Base-by-base conservation (phyloP, 2,113 vertebrate genomes). In the Sisor rabdophorus region DNA sequence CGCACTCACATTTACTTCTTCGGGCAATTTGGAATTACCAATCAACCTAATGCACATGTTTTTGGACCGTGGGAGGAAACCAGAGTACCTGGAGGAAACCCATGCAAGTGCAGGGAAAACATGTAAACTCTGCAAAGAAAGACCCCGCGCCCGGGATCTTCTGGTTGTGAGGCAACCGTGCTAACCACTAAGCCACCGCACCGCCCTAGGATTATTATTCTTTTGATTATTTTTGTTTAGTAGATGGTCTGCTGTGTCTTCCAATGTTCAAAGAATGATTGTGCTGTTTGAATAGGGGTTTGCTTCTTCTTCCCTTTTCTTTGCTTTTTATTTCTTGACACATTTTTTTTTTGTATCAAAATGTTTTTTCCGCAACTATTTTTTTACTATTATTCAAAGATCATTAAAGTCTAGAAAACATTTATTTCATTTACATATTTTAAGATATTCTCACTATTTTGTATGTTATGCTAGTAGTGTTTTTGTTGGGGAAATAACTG, bases 341-440 rank as follows among this genome's bases (percentile, higher is more conserved):
- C 74, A 48, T 56, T n/a, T 76, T 28, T 20, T 24, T 22, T 36
- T n/a, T n/a, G n/a, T 28, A 9, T 2, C 15, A 54, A 15, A 65
- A 54, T 52, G 59, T 50, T 50, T 52, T 50, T 50, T 1, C 30
- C 52, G 44, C 6, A 59, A 9, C 26, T 54, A 1, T 59, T 11
- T 61, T 24, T 50, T 26, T 32, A 17, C 19, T 7, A 2, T 26
- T 59, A 26, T 67, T 55, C 36, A n/a, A 24, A 36, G 32, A 55
- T 48, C 40, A 47, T 47, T 22, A 50, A 26, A n/a, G 3, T 15
- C 6, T 16, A 24, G 6, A 67, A 67, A 26, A 48, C 13, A 4
- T 68, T 76, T 60, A 54, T 79, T 73, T 65, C 53, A 69, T 72
- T 75, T 26, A 28, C 22, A 40, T 61, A 3, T 47, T 79, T 63